Evolutionary conservation across 1,140 invertebrate genomes (phyloP), one percentile per base, ranked within the genome.

Genomic region (Neoseiulus cucumeris): DNA sequence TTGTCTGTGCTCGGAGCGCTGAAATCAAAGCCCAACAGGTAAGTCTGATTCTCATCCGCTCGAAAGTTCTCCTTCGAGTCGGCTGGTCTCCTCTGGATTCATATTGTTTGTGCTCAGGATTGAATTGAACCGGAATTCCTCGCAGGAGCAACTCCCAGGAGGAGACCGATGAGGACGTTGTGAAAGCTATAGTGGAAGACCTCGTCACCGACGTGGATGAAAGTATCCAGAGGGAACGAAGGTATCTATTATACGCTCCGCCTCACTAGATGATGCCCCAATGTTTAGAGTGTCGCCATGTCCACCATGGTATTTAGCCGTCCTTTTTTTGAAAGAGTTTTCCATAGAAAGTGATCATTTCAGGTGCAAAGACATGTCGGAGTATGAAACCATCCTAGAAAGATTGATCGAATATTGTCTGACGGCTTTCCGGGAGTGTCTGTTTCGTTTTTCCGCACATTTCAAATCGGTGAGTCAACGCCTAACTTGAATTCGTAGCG

Each of bases 391-490:
- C 25, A 17, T 59, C 25, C 51, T 59, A 14, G 74, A 78, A 66
- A 74, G 76, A 33, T 70, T 82, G 12, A 77, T 80, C 71, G 68
- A 73, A 17, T 72, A 77, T 18, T 91, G 89, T 74, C 72, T 91
- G 25, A 78, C 80, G 71, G 88, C 87, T 18, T 74, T 95, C 51
- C 85, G 89, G 76, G 81, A 89, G 68, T 94, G 90, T 74, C 79
- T 89, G 4, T 80, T 82, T 55, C 78, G 91, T 44, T 91, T 91
- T 76, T 84, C 87, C 0, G 86, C 88, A 70, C 90, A 96, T 77
- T 94, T 93, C 74, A 95, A 95, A 76, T 87, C 89, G 0, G 79
- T 91, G 29, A 94, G 92, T 75, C 80, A 90, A 68, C 74, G 95
- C 33, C 4, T 9, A 39, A 39, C 9, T 9, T 9, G 33, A 9